Base-by-base conservation (phyloP, 1,140 invertebrate species). In the Drosophila ohnishii region DNA sequence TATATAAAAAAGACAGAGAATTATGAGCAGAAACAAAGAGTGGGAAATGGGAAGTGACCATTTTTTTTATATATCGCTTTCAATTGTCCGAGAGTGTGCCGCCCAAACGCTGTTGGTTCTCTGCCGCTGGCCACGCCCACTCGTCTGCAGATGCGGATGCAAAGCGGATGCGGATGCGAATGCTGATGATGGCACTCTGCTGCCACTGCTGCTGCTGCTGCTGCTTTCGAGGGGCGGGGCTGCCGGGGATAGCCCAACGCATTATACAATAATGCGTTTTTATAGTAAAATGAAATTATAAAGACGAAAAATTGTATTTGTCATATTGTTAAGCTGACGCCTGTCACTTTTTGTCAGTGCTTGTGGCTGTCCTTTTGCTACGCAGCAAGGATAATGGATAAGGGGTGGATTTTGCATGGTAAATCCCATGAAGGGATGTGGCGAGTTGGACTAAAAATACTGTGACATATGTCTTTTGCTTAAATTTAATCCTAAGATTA, bases 321-420 rank as follows among this genome's bases (percentile, higher is more conserved):
- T 88, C 84, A 88, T 84, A 88, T 88, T 88, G 84, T 88, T 88
- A 80, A 88, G 84, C 84, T 88, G 80, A 88, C 81, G 80, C 60
- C 77, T 79, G 82, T 85, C 82, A 87, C 62, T 86, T 85, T 78
- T 73, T 50, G 58, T 61, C 44, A 48, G 62, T 58, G 64, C 50
- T 51, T 55, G 35, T 65, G 74, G 63, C 57, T 65, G 78, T 79
- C 60, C 35, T 14, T 39, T 65, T 65, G 47, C 19, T 71, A 69
- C 65, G 61, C 37, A 45, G 32, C 13, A 35, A 47, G 6, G 25
- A 42, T 13, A 19, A 51, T 37, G 6, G 25, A 10, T 10, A 19
- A 64, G n/a, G 25, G 59, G 34, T 40, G 28, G 28, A 16, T 39
- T 45, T 19, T 30, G 32, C 16, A 44, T 1, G 4, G n/a, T 2